These are phyloP conservation scores for Drosophila aldrichi DNA, from an alignment of 2,888 invertebrate genomes.

Conservation along the genomic window DNA sequence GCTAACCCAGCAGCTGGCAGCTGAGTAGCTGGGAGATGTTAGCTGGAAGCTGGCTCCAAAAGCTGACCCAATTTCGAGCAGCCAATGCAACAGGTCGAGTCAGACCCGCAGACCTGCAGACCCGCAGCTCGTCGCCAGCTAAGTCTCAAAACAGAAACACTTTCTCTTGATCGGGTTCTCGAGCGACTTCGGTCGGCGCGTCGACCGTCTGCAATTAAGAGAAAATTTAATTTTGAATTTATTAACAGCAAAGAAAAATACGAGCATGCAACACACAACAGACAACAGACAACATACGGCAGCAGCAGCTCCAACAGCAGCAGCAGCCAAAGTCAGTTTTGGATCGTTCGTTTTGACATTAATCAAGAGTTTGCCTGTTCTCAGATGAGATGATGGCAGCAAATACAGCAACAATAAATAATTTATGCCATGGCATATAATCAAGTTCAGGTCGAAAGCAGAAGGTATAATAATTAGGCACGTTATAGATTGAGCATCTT, in stretches of 20 bases:
- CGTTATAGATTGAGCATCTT: conserved; percentile 56
- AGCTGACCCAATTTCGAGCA: conserved; percentile 59
- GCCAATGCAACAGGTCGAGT: conserved; percentile 46
- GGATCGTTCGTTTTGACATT: conserved; percentile 70
- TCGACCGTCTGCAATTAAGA: conserved; percentile 73
- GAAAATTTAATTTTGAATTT: conserved; percentile 81
- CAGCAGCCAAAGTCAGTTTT: conserved; percentile 46
- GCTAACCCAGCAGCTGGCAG: conserved; percentile 38
- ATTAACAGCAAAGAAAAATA: conserved; percentile 59
- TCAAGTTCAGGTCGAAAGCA: conserved; percentile 50
- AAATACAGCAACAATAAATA: conserved; percentile 22
- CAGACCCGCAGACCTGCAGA: not conserved
- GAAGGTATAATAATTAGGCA: conserved; percentile 53
- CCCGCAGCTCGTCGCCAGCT: conserved; percentile 39
- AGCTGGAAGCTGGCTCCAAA: conserved; percentile 21
- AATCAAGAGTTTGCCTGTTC: conserved; percentile 62
- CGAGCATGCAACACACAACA: conserved; percentile 13
- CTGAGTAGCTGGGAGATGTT: conserved; percentile 8
- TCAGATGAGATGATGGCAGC: conserved; percentile 18
- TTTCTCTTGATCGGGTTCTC: conserved; percentile 75
- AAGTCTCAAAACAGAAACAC: conserved; percentile 62
- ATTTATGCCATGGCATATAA: conserved; percentile 44
- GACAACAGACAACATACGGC: not conserved
- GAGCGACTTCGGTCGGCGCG: conserved; percentile 13
- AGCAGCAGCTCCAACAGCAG: too few relatives aligned